Conservation (phyloP, 2,888 invertebrate genomes). For the Parnassius mnemosyne region DNA sequence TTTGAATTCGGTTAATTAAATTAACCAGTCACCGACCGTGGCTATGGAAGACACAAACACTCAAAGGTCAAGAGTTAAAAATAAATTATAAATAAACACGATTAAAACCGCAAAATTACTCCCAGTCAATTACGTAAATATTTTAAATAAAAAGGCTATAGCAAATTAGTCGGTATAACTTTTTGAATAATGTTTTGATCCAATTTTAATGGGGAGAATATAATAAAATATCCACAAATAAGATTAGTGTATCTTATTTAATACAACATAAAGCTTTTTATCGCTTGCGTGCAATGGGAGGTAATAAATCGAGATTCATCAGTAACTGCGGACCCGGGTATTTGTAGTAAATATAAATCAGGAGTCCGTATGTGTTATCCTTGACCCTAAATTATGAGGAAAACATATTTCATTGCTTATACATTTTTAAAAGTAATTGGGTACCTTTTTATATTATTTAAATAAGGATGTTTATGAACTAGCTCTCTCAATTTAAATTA, state of each 20-base stretch:
- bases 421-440: constrained; percentile 14
- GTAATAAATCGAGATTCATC: constrained; percentile 28
- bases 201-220: not conserved
- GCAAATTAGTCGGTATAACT: too few species aligned
- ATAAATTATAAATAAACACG: too few species aligned
- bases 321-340: constrained; percentile 16
- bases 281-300: constrained; percentile 8
- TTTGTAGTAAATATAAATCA: constrained; percentile 28
- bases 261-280: constrained; percentile 15
- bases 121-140: too few species aligned
- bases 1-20: too few species aligned
- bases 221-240: not conserved
- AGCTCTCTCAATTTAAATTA: too few species aligned
- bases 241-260: not conserved
- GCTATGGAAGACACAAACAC: too few species aligned
- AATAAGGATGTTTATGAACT: not conserved
- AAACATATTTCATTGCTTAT: constrained; percentile 25
- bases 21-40: too few species aligned
- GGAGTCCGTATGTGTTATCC: constrained; percentile 17
- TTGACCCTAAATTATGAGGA: constrained; percentile 23
- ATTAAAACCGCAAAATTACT: too few species aligned
- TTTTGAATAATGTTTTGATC: too few species aligned
- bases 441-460: constrained; percentile 6
- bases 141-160: too few species aligned
- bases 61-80: too few species aligned